Percentiles rank a stretch among this genome's conserved stretches.
phyloP scores from a whole-genome alignment of 2,888 invertebrate species.

The Trachelus stipa region DNA sequence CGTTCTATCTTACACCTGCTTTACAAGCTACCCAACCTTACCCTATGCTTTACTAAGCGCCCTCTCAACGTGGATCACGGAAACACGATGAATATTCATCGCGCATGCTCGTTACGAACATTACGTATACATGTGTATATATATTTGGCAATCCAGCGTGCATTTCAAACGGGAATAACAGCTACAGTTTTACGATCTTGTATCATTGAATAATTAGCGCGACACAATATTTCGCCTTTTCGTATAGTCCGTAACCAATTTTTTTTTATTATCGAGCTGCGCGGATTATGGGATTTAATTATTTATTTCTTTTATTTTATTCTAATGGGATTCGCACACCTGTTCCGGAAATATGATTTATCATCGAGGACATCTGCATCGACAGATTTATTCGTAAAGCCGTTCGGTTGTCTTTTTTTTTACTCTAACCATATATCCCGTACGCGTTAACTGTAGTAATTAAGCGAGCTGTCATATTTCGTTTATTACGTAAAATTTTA shows the following conservation, averaged over 20 bases:
- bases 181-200: neutral
- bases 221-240: neutral
- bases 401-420: neutral
- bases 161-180: neutral
- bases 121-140: neutral
- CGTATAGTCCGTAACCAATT: neutral
- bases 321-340: neutral
- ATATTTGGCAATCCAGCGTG: neutral
- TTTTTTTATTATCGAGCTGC: neutral
- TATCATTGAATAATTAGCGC: neutral
- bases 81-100: slow-evolving; percentile 42
- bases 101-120: slow-evolving; percentile 7
- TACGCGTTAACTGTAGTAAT: neutral
- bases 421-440: neutral
- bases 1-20: slow-evolving; percentile 50
- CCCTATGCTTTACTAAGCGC: neutral
- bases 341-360: neutral
- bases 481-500: neutral
- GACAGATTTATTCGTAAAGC: neutral
- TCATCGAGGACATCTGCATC: neutral
- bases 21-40: slow-evolving; percentile 28
- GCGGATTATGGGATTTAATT: neutral
- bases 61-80: neutral
- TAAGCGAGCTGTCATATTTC: neutral
- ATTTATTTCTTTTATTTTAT: neutral